A percentile compares a stretch with the other conserved stretches of the same genome.
phyloP scores from a whole-genome alignment of 2,797 vertebrate species.

The Onychomys arenicola region DNA sequence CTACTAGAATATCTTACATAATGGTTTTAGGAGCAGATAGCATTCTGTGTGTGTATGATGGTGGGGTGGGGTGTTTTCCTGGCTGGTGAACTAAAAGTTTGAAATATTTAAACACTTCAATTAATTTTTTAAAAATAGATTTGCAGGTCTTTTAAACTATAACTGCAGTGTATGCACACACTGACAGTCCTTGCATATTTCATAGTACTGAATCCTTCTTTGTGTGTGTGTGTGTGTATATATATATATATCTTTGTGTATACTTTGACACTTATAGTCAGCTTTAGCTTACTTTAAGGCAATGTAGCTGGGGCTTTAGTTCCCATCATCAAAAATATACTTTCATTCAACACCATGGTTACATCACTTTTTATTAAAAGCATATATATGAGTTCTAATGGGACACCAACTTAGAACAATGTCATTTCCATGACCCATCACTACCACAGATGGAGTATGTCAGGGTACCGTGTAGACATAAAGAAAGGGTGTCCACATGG shows the following conservation, averaged over 20 bases:
- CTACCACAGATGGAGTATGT: background rate
- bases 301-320: conserved; percentile 11
- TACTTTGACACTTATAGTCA: background rate
- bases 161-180: background rate
- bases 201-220: background rate
- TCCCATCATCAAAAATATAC: conserved; percentile 53
- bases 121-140: conserved; percentile 31
- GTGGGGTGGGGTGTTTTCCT: background rate
- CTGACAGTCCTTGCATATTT: background rate
- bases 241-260: background rate
- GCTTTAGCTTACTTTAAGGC: background rate
- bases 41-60: background rate
- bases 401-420: background rate
- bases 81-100: conserved; percentile 21
- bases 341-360: background rate
- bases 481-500: background rate
- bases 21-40: background rate
- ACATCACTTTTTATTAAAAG: conserved; percentile 58
- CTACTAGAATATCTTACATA: conserved; percentile 16
- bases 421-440: background rate
- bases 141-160: conserved; percentile 18
- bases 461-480: background rate
- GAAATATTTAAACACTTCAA: background rate
- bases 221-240: too few relatives aligned
- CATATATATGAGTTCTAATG: background rate